Conservation (phyloP, 2,797 vertebrate genomes). For the Decapterus maruadsi region DNA sequence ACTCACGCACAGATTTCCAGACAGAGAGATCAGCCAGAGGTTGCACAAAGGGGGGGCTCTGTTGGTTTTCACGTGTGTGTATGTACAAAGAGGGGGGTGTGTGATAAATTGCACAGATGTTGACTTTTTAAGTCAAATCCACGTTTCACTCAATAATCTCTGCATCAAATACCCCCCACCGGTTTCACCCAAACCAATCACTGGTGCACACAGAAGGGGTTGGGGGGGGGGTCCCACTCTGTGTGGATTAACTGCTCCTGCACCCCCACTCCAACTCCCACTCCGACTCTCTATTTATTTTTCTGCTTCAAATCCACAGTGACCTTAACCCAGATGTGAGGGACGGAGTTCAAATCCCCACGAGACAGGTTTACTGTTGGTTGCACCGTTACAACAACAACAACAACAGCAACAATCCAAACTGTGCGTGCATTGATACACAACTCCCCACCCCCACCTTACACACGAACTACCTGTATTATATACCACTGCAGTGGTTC, state of each 20-base stretch:
- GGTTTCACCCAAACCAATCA: conserved; percentile 73
- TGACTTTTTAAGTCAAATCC: conserved; percentile 74
- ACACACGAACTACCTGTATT: not conserved
- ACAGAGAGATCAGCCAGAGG: conserved; percentile 61
- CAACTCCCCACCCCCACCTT: too few relatives aligned
- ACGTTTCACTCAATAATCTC: conserved; percentile 75
- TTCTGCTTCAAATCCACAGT: conserved; percentile 57
- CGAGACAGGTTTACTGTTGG: conserved; percentile 31
- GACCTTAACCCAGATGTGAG: conserved; percentile 67
- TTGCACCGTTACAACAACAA: conserved; percentile 23
- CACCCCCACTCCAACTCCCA: not conserved
- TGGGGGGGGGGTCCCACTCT: conserved; percentile 17
- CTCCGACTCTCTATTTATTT: conserved; percentile 27
- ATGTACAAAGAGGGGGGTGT: conserved; percentile 24
- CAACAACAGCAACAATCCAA: conserved; percentile 5
- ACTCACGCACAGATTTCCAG: conserved; percentile 46
- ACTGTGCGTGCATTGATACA: not conserved
- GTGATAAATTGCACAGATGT: conserved; percentile 77
- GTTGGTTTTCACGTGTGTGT: conserved; percentile 21
- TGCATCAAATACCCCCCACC: conserved; percentile 69
- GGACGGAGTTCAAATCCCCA: conserved; percentile 49
- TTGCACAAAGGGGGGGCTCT: conserved; percentile 36
- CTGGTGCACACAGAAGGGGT: conserved; percentile 31
- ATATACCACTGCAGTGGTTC: too few relatives aligned
- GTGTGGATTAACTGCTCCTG: conserved; percentile 63